Percentiles rank a stretch among this genome's conserved stretches.
Evolutionary conservation across 2,113 vertebrate species (phyloP).

Genomic region (Mugil cephalus): DNA sequence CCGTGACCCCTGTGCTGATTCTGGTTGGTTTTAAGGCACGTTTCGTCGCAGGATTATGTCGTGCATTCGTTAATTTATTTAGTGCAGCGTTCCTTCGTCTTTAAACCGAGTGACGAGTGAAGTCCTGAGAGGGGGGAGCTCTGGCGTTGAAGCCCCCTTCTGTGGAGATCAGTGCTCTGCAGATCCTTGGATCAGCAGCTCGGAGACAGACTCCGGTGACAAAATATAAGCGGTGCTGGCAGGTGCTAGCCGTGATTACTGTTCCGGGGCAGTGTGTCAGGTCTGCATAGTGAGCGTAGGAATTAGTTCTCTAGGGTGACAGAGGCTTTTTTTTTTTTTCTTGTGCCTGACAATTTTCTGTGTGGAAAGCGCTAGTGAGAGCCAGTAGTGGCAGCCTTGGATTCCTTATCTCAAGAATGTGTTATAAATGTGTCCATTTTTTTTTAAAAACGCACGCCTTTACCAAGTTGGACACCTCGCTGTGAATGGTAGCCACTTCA

Average conservation of each 20-base stretch:
- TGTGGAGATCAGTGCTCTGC: slow-evolving; percentile 14
- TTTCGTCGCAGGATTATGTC: too few relatives aligned
- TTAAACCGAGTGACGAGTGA: slow-evolving; percentile 1
- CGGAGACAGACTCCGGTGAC: slow-evolving; percentile 51
- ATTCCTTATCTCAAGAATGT: slow-evolving; percentile 5
- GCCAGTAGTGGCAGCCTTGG: neutral
- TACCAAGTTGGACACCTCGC: neutral
- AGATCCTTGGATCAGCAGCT: slow-evolving; percentile 62
- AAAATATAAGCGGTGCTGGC: slow-evolving; percentile 57
- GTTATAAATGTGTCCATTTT: slow-evolving; percentile 16
- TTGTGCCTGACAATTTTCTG: slow-evolving; percentile 20
- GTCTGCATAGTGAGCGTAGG: slow-evolving; percentile 12
- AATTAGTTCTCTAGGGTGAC: slow-evolving; percentile 56
- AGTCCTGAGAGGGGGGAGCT: too few relatives aligned
- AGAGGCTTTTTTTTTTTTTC: slow-evolving; percentile 37
- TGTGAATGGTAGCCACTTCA: neutral
- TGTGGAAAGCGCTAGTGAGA: neutral
- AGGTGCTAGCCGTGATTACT: slow-evolving; percentile 40
- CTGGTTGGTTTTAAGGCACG: too few relatives aligned
- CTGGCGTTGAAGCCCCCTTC: neutral
- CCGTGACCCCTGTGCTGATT: too few relatives aligned
- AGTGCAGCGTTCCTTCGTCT: neutral
- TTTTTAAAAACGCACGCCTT: neutral
- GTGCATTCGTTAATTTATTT: slow-evolving; percentile 10
- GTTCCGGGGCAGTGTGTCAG: slow-evolving; percentile 66